A percentile compares a stretch with the other conserved stretches of the same genome.
These are phyloP conservation scores for Siderastrea siderea DNA, from an alignment of 92 coral and sea anemone species.

Conservation along the genomic window DNA sequence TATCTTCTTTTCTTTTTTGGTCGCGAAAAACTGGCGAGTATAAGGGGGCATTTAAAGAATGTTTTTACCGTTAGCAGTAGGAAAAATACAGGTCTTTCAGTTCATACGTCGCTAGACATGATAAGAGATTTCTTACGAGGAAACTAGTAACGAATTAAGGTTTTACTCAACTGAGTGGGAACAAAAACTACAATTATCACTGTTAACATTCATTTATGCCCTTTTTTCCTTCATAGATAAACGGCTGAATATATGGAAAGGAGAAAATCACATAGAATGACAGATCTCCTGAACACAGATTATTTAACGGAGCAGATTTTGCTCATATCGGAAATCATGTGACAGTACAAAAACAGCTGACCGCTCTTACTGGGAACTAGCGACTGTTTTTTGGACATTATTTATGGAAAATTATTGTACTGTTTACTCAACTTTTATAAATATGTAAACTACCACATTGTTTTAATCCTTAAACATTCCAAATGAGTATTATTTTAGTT, in stretches of 20 bases:
- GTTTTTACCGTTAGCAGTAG: too few species aligned
- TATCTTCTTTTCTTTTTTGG: too few species aligned
- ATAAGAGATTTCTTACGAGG: too few species aligned
- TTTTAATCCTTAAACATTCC: background rate
- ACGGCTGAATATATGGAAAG: conserved; percentile 47
- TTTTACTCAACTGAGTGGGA: background rate
- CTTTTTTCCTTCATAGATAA: conserved; percentile 30
- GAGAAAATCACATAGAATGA: conserved; percentile 31
- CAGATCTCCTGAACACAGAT: background rate
- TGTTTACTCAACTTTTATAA: background rate
- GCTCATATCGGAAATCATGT: background rate
- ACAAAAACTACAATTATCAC: background rate
- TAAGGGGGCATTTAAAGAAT: too few species aligned
- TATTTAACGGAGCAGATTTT: background rate
- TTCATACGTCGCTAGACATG: too few species aligned
- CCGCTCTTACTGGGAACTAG: background rate
- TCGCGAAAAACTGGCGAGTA: too few species aligned
- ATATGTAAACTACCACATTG: background rate
- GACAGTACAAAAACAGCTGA: background rate
- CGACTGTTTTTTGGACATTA: background rate
- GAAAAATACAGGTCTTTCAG: too few species aligned
- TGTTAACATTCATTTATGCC: background rate
- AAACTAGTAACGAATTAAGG: too few species aligned
- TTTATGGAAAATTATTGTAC: background rate
- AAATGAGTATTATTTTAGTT: background rate